These are phyloP conservation scores for Phymorhynchus buccinoides DNA, from an alignment of 1,140 invertebrate species.

Conservation along the genomic window DNA sequence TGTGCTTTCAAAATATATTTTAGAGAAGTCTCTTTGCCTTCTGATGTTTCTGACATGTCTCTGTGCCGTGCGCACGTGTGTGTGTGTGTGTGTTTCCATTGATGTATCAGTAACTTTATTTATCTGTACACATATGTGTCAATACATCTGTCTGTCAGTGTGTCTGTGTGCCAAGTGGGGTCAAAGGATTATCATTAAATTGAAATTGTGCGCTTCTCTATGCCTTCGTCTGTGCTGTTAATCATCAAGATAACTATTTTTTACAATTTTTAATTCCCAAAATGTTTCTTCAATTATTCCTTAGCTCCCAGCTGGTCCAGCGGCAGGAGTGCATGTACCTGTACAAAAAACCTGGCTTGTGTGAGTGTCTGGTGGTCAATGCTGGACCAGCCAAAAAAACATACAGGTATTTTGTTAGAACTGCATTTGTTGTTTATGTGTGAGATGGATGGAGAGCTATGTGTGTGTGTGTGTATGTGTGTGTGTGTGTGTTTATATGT, in stretches of 20 bases:
- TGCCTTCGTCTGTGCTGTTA: no score
- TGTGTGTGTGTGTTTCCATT: no score
- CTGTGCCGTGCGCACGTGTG: no score
- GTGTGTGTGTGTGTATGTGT: neutral
- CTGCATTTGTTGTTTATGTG: neutral
- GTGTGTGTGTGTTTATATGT: neutral
- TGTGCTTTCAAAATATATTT: no score
- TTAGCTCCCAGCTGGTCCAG: slow-evolving; percentile 35
- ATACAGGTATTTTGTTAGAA: slow-evolving; percentile 48
- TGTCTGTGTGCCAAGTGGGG: no score
- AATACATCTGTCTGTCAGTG: no score
- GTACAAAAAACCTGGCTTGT: slow-evolving; percentile 56
- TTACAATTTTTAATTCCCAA: neutral
- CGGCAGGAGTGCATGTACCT: slow-evolving; percentile 50
- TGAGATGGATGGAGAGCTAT: neutral
- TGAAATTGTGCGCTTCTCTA: no score
- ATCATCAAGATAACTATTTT: neutral
- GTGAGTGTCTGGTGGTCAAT: slow-evolving; percentile 56
- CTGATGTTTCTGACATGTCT: no score
- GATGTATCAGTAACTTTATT: no score
- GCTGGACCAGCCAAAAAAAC: slow-evolving; percentile 37
- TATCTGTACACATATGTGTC: no score
- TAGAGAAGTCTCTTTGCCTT: no score
- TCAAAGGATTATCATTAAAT: no score
- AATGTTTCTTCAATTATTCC: neutral